Percentiles rank a stretch among this genome's conserved stretches.
Evolutionary conservation across 2,113 vertebrate species (phyloP).

Genomic region (Epinephelus lanceolatus): DNA sequence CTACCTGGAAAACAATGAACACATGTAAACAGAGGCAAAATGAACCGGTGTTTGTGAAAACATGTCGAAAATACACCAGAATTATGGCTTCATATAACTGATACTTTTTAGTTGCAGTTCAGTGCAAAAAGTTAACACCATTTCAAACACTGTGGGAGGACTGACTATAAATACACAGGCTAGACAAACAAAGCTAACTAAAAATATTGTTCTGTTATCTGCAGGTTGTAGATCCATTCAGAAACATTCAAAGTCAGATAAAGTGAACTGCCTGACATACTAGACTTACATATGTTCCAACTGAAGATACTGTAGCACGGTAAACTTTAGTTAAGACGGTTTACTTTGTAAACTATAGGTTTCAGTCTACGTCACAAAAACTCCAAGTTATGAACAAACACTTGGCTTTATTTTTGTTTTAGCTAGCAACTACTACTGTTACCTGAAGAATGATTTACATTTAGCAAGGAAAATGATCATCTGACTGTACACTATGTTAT

Average conservation of each 20-base stretch:
- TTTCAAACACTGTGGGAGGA: neutral
- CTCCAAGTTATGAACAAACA: neutral
- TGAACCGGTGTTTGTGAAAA: constrained; percentile 29
- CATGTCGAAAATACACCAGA: neutral
- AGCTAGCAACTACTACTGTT: neutral
- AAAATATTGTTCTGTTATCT: neutral
- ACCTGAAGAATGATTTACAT: neutral
- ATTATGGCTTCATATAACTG: neutral
- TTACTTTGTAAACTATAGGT: neutral
- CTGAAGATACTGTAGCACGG: neutral
- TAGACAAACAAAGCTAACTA: neutral
- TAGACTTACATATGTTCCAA: neutral
- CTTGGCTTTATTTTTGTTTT: neutral
- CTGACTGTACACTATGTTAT: neutral
- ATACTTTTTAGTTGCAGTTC: neutral
- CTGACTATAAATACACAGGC: neutral
- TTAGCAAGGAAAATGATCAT: neutral
- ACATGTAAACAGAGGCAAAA: constrained; percentile 24
- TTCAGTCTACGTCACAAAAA: neutral
- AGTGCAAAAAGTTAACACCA: neutral
- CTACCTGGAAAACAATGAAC: constrained; percentile 1
- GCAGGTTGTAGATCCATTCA: neutral
- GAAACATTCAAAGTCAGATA: neutral
- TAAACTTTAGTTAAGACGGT: neutral
- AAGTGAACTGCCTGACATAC: neutral